These are phyloP conservation scores for Mesocricetus auratus DNA, from an alignment of 2,113 vertebrate species.

Conservation along the genomic window DNA sequence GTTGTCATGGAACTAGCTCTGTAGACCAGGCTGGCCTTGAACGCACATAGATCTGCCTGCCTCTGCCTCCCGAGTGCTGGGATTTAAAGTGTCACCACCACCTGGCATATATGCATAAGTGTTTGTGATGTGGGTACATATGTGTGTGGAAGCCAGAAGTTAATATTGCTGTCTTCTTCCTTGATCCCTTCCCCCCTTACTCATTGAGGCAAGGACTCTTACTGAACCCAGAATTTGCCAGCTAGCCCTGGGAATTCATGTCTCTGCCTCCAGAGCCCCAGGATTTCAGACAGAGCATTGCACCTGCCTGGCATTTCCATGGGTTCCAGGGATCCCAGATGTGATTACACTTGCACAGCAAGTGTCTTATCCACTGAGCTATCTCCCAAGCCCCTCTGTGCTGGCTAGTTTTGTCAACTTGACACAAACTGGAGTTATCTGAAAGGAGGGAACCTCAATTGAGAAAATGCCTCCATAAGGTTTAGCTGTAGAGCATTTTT, in stretches of 20 bases:
- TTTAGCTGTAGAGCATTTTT: too few relatives aligned
- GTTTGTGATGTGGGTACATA: background rate
- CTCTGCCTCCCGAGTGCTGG: too few relatives aligned
- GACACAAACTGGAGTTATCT: background rate
- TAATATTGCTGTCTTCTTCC: background rate
- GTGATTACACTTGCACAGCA: background rate
- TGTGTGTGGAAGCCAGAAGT: background rate
- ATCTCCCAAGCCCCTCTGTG: background rate
- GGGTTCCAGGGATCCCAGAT: background rate
- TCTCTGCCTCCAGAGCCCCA: background rate
- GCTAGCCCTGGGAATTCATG: background rate
- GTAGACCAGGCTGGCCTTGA: too few relatives aligned
- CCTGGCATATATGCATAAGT: too few relatives aligned
- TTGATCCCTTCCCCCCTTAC: background rate
- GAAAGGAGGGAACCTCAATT: background rate
- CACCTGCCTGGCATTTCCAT: background rate
- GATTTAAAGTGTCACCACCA: too few relatives aligned
- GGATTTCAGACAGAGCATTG: background rate
- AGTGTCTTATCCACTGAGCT: background rate
- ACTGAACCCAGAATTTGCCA: background rate
- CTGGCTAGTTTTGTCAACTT: background rate
- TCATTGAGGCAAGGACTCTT: background rate
- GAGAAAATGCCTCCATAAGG: background rate
- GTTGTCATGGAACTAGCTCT: too few relatives aligned
- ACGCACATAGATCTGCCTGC: too few relatives aligned